Evolutionary conservation across 2,797 vertebrate species (phyloP).

Genomic region (Sus cebifrons): DNA sequence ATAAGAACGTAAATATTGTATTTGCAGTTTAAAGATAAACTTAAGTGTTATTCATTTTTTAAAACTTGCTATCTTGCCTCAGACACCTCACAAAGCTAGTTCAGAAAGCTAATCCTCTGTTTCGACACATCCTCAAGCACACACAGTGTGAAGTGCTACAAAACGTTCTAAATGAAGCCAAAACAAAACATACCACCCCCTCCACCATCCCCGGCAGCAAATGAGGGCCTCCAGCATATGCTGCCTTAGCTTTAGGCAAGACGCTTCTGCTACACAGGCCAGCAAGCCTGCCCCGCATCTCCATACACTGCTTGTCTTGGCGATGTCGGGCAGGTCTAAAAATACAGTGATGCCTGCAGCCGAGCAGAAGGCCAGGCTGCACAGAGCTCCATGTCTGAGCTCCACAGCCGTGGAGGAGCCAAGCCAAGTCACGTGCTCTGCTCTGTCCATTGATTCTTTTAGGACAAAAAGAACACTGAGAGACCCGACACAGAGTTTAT

Average conservation of each 20-base stretch:
- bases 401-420: accelerated
- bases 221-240: conserved; percentile 48
- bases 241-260: conserved; percentile 74
- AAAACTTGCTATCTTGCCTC: conserved; percentile 67
- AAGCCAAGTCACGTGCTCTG: not conserved
- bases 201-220: not conserved
- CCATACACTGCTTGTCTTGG: conserved; percentile 81
- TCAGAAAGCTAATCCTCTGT: conserved; percentile 63
- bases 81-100: conserved; percentile 59
- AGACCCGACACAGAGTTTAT: too few relatives aligned
- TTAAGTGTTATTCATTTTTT: conserved; percentile 58
- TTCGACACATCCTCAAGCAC: conserved; percentile 59
- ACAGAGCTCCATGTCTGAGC: conserved; percentile 56
- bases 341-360: conserved; percentile 79
- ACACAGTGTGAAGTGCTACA: conserved; percentile 58
- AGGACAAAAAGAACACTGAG: not conserved
- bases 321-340: conserved; percentile 85
- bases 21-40: conserved; percentile 70
- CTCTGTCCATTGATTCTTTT: not conserved
- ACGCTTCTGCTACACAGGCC: conserved; percentile 79
- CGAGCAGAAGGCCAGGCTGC: conserved; percentile 73
- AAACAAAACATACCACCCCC: conserved; percentile 39
- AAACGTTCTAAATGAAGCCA: conserved; percentile 52
- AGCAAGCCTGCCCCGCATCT: conserved; percentile 73
- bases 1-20: conserved; percentile 72